Evolutionary conservation across 1,140 invertebrate genomes (phyloP).

Genomic region (Drosophila lini): DNA sequence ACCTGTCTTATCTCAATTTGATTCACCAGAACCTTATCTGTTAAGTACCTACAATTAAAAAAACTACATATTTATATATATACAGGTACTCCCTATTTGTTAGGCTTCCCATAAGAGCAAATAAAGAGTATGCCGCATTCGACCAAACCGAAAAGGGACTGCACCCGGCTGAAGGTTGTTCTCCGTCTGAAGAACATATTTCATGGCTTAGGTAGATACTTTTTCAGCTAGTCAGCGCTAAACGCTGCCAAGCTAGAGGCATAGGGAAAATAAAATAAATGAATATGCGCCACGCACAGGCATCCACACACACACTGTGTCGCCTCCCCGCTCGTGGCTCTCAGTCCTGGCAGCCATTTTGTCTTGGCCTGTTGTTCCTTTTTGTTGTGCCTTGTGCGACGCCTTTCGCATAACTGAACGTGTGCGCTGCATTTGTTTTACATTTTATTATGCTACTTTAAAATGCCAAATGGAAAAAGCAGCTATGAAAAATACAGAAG

Average conservation of each 20-base stretch:
- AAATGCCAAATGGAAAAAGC: conserved; percentile 53
- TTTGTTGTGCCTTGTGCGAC: conserved; percentile 47
- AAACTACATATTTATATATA: too few species aligned
- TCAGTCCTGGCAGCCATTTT: conserved; percentile 49
- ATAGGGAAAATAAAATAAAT: conserved; percentile 71
- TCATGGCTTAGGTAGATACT: conserved; percentile 70
- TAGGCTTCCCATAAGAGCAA: too few species aligned
- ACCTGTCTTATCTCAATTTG: background rate
- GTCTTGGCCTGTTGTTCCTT: conserved; percentile 45
- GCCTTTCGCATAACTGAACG: conserved; percentile 72
- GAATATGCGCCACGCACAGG: conserved; percentile 72
- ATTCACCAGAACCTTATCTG: too few species aligned
- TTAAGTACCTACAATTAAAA: too few species aligned
- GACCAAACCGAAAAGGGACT: background rate
- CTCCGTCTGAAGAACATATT: conserved; percentile 63
- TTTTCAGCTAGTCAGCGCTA: conserved; percentile 72
- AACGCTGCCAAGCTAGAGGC: conserved; percentile 42
- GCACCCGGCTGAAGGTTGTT: conserved; percentile 4
- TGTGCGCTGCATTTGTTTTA: conserved; percentile 77
- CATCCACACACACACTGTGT: conserved; percentile 38
- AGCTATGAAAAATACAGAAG: conserved; percentile 34
- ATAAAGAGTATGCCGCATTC: conserved; percentile 1
- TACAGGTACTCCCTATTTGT: too few species aligned
- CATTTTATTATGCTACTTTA: conserved; percentile 78
- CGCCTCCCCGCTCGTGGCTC: conserved; percentile 2